Evolutionary conservation across 2,797 vertebrate genomes (phyloP), one percentile per base, ranked within the genome.

Genomic region (Trachurus trachurus): DNA sequence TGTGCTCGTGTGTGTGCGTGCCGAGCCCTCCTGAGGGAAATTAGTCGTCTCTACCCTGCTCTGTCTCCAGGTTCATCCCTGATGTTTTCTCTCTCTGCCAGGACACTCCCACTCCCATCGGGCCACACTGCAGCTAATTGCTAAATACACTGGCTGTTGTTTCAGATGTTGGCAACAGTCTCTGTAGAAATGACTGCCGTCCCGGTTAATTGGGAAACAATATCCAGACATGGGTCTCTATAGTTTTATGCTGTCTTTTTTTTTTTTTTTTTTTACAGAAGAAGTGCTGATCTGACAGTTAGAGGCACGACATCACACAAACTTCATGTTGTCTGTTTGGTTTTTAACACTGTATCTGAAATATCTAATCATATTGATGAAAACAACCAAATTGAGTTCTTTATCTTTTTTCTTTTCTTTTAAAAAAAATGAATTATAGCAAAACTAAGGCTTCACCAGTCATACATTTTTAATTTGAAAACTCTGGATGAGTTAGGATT

Each of bases 1-100:
- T 80, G 67, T 73, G 70, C 71, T 31, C 47, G 61, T 74, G 78
- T 71, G 76, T 78, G 81, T 57, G 52, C 26, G 26, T 26, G 26
- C 26, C 54, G 75, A 70, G 81, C 80, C 81, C 86, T 93, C 93
- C 93, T 93, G 85, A 91, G 94, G 94, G 95, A 95, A 95, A 95
- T 94, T 94, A 93, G 83, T 83, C 49, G 76, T 81, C 84, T 89
- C 88, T 90, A 88, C 83, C 88, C 82, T 53, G 83, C 81, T 78
- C 78, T 10, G 74, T 89, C 80, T 91, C 82, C 76, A 74, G 84
- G 86, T 89, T 78, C 63, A 6, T 77, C 84, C 88, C 85, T 89
- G 84, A 87, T 94, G 92, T 88, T 91, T 90, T 83, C 85, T 78
- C 79, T 74, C 83, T 81, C 66, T 83, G 85, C 88, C 79, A 81